Percentiles rank a stretch among this genome's conserved stretches.
Evolutionary conservation across 2,888 invertebrate species (phyloP).

Genomic region (Tenthredo livida): DNA sequence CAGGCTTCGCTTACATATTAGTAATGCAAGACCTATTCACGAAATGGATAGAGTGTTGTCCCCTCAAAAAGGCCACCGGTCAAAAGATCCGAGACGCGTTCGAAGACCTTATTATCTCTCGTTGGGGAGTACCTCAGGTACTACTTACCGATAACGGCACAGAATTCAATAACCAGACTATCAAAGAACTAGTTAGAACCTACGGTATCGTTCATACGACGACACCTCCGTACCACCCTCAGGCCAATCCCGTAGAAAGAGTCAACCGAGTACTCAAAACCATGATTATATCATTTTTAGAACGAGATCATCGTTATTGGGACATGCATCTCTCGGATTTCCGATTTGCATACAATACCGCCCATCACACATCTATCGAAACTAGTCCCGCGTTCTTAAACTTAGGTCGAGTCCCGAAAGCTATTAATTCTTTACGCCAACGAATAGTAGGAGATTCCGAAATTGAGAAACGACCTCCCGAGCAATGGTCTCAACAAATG

Average conservation of each 20-base stretch:
- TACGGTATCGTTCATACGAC: background rate
- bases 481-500: background rate
- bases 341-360: slow-evolving; percentile 11
- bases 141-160: slow-evolving; percentile 64
- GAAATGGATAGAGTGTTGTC: slow-evolving; percentile 53
- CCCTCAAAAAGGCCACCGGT: slow-evolving; percentile 49
- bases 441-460: no score
- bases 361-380: slow-evolving; percentile 55
- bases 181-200: background rate
- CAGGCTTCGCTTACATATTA: background rate
- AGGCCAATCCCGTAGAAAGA: background rate
- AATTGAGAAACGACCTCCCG: background rate
- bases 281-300: slow-evolving; percentile 54
- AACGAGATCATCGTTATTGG: slow-evolving; percentile 61
- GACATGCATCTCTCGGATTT: slow-evolving; percentile 60
- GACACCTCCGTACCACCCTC: background rate
- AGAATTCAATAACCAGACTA: slow-evolving; percentile 54
- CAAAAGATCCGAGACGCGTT: slow-evolving; percentile 54
- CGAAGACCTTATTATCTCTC: slow-evolving; percentile 56
- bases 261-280: background rate
- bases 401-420: slow-evolving; percentile 55
- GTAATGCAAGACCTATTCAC: slow-evolving; percentile 54
- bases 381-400: slow-evolving; percentile 59
- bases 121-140: slow-evolving; percentile 58
- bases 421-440: background rate